These are phyloP conservation scores for Ctena decussata DNA, from an alignment of 2,888 invertebrate genomes.

Conservation along the genomic window DNA sequence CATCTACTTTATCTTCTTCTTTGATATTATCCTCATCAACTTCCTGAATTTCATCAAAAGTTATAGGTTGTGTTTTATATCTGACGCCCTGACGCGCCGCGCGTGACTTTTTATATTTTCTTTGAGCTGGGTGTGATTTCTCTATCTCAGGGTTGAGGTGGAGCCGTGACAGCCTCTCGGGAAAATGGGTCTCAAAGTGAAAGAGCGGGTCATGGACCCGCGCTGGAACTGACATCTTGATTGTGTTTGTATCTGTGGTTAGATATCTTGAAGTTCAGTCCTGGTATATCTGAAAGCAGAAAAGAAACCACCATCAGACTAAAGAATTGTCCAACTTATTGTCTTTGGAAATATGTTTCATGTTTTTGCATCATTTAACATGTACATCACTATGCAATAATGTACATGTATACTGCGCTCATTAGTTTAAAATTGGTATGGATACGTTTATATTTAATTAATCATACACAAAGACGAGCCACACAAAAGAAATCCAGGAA, in stretches of 20 bases:
- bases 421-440: too few species aligned
- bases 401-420: too few species aligned
- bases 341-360: too few species aligned
- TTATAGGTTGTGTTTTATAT: constrained; percentile 91
- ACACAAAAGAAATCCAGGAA: too few species aligned
- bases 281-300: background rate
- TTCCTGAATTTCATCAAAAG: constrained; percentile 93
- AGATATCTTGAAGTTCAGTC: background rate
- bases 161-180: constrained; percentile 90
- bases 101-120: constrained; percentile 89
- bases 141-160: constrained; percentile 86
- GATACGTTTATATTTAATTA: too few species aligned
- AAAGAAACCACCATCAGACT: too few species aligned
- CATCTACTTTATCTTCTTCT: constrained; percentile 64
- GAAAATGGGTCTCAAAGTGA: constrained; percentile 91
- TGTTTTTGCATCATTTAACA: too few species aligned
- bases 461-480: too few species aligned
- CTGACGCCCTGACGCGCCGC: constrained; percentile 88
- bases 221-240: constrained; percentile 49
- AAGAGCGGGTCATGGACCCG: constrained; percentile 83
- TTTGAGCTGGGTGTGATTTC: constrained; percentile 77
- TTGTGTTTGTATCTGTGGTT: background rate
- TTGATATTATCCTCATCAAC: constrained; percentile 89
- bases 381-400: too few species aligned
- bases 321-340: too few species aligned